Base-by-base conservation (phyloP, 1,140 invertebrate species). In the Palaemon carinicauda region DNA sequence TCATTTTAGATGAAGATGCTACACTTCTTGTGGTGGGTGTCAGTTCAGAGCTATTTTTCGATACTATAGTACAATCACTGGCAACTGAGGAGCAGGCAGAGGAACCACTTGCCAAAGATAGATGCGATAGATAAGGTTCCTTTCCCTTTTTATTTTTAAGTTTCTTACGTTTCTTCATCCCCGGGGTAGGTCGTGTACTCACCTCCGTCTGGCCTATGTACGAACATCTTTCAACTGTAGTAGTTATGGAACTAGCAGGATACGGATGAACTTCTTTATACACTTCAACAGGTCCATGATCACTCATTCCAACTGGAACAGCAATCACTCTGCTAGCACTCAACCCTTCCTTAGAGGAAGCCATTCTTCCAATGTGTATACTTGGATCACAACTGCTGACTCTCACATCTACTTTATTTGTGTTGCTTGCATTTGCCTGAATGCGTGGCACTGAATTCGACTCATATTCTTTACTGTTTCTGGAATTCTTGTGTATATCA, bases 201-300 rank as follows among this genome's bases (percentile, higher is more conserved):
- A 19, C 17, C 56, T 80, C 50, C 0, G 29, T 33, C 31, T 71
- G 51, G 17, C 74, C 81, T 14, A 83, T 51, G 60, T 88, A 82
- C n/a, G 87, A 88, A 19, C 52, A 24, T 54, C 74, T 84, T 41
- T 88, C 87, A 41, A 88, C 81, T 27, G 74, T 50, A 52, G 87
- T 88, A 29, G 78, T 80, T 31, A 88, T 88, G 31, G 65, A 52
- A 41, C 77, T 41, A 17, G 87, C 75, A 17, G 87, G 87, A 53
- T 88, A 88, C 31, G 56, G 81, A 77, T 88, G 82, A n/a, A 88
- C 77, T 80, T 88, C 87, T 21, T 54, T 33, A 17, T 80, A 80
- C 27, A 87, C 78, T 81, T 87, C 85, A 50, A 84, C 82, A n/a
- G 82, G 82, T 41, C 82, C 82, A 52, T 84, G 82, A 51, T 84